These are phyloP conservation scores for Pedionomus torquatus DNA, from an alignment of 2,113 vertebrate genomes.

Conservation along the genomic window DNA sequence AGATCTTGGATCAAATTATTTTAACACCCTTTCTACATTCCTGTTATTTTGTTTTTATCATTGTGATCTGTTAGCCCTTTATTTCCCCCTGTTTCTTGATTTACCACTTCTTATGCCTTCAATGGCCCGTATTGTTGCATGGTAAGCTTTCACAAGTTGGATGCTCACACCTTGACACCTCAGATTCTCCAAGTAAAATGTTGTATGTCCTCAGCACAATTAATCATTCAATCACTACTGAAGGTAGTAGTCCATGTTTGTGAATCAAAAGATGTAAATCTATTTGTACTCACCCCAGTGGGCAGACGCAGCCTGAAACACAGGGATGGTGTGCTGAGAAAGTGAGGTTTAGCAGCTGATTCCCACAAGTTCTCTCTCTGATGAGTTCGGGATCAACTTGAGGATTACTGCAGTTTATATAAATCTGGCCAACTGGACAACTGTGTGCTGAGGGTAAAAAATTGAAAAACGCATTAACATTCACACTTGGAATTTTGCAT, in stretches of 20 bases:
- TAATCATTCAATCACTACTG: not conserved
- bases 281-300: conserved; percentile 81
- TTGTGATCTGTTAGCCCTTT: not conserved
- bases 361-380: conserved; percentile 89
- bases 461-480: not conserved
- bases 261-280: not conserved
- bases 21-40: not conserved
- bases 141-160: not conserved
- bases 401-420: conserved; percentile 85
- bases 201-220: not conserved
- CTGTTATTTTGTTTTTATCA: not conserved
- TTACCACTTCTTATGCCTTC: not conserved
- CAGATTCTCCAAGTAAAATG: not conserved
- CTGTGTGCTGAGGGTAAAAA: conserved; percentile 59
- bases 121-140: rapidly evolving
- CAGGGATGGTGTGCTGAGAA: conserved; percentile 84
- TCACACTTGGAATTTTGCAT: not conserved
- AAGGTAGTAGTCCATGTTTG: not conserved
- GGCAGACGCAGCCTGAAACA: conserved; percentile 89
- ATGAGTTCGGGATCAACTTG: conserved; percentile 58
- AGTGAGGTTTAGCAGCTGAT: conserved; percentile 91
- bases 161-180: not conserved
- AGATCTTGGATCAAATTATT: not conserved
- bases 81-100: not conserved
- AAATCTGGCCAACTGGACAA: conserved; percentile 87